Percentiles rank a stretch among this genome's conserved stretches.
These are phyloP conservation scores for Ferdinandea cuprea DNA, from an alignment of 2,888 invertebrate genomes.

Conservation along the genomic window DNA sequence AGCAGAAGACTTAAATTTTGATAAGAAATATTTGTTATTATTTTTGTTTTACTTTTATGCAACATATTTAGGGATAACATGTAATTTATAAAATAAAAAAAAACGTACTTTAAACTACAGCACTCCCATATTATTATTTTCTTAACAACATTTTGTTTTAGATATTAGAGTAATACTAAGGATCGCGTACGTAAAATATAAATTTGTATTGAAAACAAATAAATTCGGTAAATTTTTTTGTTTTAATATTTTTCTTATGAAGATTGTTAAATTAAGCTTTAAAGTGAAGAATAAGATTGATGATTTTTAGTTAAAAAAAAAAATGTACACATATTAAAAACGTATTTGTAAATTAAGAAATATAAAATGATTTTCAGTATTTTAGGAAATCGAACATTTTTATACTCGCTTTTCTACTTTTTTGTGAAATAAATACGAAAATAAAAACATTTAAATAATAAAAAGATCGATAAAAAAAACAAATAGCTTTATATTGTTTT, in stretches of 20 bases:
- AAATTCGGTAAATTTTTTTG: not conserved
- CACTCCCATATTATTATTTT: conserved; percentile 7
- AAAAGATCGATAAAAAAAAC: too few relatives aligned
- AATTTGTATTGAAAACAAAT: not conserved
- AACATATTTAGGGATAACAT: conserved; percentile 7
- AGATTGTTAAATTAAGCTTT: not conserved
- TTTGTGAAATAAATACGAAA: conserved; percentile 47
- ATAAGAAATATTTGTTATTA: conserved; percentile 9
- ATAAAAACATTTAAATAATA: too few relatives aligned
- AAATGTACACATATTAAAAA: conserved; percentile 15
- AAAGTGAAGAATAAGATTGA: conserved; percentile 26
- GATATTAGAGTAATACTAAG: conserved; percentile 4
- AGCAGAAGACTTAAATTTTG: conserved; percentile 68
- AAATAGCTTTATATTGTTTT: too few relatives aligned
- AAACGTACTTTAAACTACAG: conserved; percentile 14
- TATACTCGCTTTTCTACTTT: conserved; percentile 73
- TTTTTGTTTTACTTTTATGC: conserved; percentile 13
- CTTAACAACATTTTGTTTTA: conserved; percentile 9
- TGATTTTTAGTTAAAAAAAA: not conserved
- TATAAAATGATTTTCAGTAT: conserved; percentile 23
- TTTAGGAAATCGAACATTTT: conserved; percentile 61
- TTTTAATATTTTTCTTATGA: conserved; percentile 30
- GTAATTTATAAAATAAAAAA: conserved; percentile 25
- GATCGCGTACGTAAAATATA: not conserved
- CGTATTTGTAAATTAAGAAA: conserved; percentile 17